Percentiles rank a stretch among this genome's conserved stretches.
Conservation (phyloP, 2,888 invertebrate species). For the Tinea pellionella region DNA sequence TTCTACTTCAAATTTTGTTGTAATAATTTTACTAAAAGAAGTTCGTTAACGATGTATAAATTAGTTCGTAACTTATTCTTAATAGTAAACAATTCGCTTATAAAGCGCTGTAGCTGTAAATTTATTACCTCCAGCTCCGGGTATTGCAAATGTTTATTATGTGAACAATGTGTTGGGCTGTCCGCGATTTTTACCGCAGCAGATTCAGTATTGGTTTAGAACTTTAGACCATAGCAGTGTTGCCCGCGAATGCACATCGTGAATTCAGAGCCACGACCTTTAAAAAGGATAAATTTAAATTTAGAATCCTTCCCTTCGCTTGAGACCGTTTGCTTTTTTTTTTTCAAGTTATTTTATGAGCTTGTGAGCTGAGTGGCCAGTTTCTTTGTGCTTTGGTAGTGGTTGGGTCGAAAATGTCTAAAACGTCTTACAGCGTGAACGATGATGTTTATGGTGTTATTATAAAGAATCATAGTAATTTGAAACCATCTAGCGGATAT, state of each 20-base stretch:
- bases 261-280: slow-evolving; percentile 8
- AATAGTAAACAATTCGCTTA: background rate
- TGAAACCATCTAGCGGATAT: slow-evolving; percentile 35
- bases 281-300: slow-evolving; percentile 54
- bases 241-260: slow-evolving; percentile 51
- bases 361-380: slow-evolving; percentile 34
- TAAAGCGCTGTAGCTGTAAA: slow-evolving; percentile 21
- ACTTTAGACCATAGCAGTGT: slow-evolving; percentile 59
- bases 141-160: slow-evolving; percentile 46
- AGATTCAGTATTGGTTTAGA: slow-evolving; percentile 31
- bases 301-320: slow-evolving; percentile 50
- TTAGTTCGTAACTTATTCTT: background rate
- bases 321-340: slow-evolving; percentile 31
- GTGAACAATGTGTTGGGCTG: slow-evolving; percentile 54
- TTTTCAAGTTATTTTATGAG: slow-evolving; percentile 19
- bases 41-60: background rate
- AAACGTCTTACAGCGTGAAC: slow-evolving; percentile 54
- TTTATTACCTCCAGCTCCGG: slow-evolving; percentile 23
- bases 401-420: slow-evolving; percentile 29
- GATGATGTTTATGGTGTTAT: slow-evolving; percentile 60
- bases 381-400: slow-evolving; percentile 27
- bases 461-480: slow-evolving; percentile 38
- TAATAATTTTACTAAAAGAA: too few species aligned
- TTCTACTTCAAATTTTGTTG: too few species aligned
- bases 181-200: slow-evolving; percentile 52